These are phyloP conservation scores for Elanoides forficatus DNA, from an alignment of 2,113 vertebrate species.

Conservation along the genomic window DNA sequence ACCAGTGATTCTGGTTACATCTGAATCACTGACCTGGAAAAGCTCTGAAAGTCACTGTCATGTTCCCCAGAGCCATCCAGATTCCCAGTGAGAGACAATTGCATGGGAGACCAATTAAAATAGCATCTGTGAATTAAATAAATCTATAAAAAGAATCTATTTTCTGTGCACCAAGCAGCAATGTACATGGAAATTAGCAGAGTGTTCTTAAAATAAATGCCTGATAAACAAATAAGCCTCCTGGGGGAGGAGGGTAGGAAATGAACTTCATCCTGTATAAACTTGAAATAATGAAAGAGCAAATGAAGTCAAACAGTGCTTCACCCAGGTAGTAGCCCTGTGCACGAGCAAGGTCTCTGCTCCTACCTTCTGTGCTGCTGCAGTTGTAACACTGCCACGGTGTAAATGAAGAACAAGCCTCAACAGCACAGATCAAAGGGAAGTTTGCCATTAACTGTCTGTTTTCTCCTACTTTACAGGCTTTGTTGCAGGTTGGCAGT, in stretches of 20 bases:
- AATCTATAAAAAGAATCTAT: slow-evolving; percentile 26
- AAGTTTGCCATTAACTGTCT: not conserved
- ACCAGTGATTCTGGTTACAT: not conserved
- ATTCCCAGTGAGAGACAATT: slow-evolving; percentile 6
- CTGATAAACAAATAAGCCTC: slow-evolving; percentile 2
- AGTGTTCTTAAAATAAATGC: not conserved
- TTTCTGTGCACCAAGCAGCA: not conserved
- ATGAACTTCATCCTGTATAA: not conserved
- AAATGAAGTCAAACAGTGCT: not conserved
- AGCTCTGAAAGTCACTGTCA: slow-evolving; percentile 19
- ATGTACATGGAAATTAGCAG: not conserved
- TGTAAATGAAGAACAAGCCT: not conserved
- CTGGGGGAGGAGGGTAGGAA: not conserved
- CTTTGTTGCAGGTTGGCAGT: not conserved
- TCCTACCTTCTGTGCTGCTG: not conserved
- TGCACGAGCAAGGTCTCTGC: not conserved
- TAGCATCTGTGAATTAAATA: slow-evolving; percentile 49
- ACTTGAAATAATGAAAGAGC: not conserved
- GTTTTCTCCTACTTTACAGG: not conserved
- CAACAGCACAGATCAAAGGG: not conserved
- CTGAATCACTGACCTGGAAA: slow-evolving; percentile 33
- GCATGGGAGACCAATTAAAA: slow-evolving; percentile 43
- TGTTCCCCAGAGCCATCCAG: slow-evolving; percentile 18
- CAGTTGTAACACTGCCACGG: not conserved
- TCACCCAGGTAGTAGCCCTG: not conserved